Evolutionary conservation across 2,888 invertebrate genomes (phyloP).

Genomic region (Pterobdella sp.): DNA sequence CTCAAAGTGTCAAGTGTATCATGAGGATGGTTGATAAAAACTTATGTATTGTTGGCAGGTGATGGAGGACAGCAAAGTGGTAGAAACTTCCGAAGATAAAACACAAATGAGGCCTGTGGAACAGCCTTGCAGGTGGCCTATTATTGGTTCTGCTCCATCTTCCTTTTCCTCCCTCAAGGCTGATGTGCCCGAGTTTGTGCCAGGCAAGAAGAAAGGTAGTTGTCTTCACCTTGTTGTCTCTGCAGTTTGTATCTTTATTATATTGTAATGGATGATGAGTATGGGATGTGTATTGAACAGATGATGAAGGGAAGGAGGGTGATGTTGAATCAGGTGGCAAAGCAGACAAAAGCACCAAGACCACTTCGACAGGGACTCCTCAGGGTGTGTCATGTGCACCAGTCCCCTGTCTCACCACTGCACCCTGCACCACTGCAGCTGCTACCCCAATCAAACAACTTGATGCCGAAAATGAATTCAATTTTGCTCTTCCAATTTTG

Average conservation of each 20-base stretch:
- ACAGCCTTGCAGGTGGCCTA: conserved; percentile 77
- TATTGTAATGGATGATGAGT: neutral
- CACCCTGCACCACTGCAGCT: neutral
- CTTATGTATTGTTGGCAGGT: conserved; percentile 50
- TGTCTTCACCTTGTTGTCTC: too few relatives aligned
- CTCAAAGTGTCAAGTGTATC: too few relatives aligned
- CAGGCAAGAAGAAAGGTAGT: conserved; percentile 50
- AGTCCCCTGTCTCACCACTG: conserved; percentile 7
- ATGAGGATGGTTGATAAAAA: too few relatives aligned
- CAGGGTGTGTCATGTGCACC: conserved; percentile 2
- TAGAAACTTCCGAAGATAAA: conserved; percentile 65
- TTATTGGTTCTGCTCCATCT: conserved; percentile 42
- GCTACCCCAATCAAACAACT: neutral
- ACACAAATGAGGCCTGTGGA: conserved; percentile 73
- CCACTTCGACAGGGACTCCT: conserved; percentile 8
- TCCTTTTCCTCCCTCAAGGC: conserved; percentile 60
- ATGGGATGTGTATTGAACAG: too few relatives aligned
- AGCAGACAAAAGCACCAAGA: conserved; percentile 32
- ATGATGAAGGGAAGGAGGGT: neutral
- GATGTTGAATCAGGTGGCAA: neutral
- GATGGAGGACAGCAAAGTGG: conserved; percentile 72
- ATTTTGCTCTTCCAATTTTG: conserved; percentile 36
- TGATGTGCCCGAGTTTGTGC: conserved; percentile 77
- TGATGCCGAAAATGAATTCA: conserved; percentile 9
- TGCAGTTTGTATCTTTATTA: neutral